Evolutionary conservation across 1,140 invertebrate genomes (phyloP), one percentile per base, ranked within the genome.

Genomic region (Plectrocnemia conspersa): DNA sequence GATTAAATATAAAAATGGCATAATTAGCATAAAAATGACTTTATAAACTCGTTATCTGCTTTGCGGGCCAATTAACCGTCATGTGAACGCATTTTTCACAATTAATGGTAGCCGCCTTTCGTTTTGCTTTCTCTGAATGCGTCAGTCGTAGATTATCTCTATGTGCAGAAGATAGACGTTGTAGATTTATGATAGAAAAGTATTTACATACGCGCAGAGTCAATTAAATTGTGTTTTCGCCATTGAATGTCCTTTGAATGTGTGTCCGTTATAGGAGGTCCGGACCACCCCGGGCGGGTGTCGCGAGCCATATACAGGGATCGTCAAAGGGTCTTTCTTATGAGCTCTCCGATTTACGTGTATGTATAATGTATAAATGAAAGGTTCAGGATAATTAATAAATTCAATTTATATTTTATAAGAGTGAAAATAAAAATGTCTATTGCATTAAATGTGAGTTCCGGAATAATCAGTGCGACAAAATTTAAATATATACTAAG

Each of bases 271-370:
- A 45, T 24, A 24, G 25, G 10, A n/a, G n/a, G n/a, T n/a, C n/a
- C n/a, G 44, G 56, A 53, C 50, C 49, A 58, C 56, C 56, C 49
- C 49, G 56, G 40, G 50, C 50, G 56, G 49, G 50, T 58, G 49
- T 53, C 50, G 45, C 56, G 50, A 47, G 45, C n/a, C n/a, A n/a
- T n/a, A n/a, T n/a, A n/a, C n/a, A n/a, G n/a, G n/a, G n/a, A n/a
- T n/a, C n/a, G n/a, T n/a, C n/a, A n/a, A n/a, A n/a, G n/a, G n/a
- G n/a, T n/a, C n/a, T n/a, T n/a, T n/a, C n/a, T n/a, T n/a, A n/a
- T n/a, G n/a, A n/a, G n/a, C n/a, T n/a, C n/a, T n/a, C n/a, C n/a
- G n/a, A n/a, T n/a, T n/a, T n/a, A n/a, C n/a, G n/a, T n/a, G n/a
- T n/a, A n/a, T n/a, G n/a, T n/a, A n/a, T n/a, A n/a, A n/a, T n/a